These are phyloP conservation scores for Larimichthys crocea DNA, from an alignment of 2,113 vertebrate species.

Conservation along the genomic window DNA sequence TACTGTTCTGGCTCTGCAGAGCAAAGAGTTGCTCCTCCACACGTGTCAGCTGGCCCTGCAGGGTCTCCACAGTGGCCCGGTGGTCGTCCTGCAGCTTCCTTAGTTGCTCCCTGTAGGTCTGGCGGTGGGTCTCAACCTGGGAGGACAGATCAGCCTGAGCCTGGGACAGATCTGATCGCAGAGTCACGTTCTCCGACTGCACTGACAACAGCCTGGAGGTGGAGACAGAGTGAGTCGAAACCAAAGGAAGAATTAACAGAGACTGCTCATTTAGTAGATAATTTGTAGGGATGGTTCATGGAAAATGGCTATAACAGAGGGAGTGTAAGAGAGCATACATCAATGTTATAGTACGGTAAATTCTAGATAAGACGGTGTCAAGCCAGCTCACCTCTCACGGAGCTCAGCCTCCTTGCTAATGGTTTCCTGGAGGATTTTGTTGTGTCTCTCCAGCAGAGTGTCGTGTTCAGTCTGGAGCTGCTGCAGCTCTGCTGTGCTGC, in stretches of 20 bases:
- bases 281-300: neutral
- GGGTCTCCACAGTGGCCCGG: slow-evolving; percentile 91
- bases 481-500: slow-evolving; percentile 87
- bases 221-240: neutral
- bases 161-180: slow-evolving; percentile 91
- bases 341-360: neutral
- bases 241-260: neutral
- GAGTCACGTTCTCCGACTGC: slow-evolving; percentile 89
- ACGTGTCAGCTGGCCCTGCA: slow-evolving; percentile 91
- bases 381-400: slow-evolving; percentile 88
- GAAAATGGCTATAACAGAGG: neutral
- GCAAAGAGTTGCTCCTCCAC: slow-evolving; percentile 93
- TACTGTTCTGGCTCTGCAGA: slow-evolving; percentile 90
- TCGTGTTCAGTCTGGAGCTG: slow-evolving; percentile 92
- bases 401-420: slow-evolving; percentile 95
- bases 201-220: slow-evolving; percentile 87
- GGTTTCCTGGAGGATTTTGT: slow-evolving; percentile 95
- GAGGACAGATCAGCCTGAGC: slow-evolving; percentile 85
- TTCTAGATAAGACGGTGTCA: neutral
- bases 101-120: slow-evolving; percentile 91
- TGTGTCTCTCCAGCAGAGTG: slow-evolving; percentile 94
- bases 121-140: slow-evolving; percentile 88
- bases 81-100: slow-evolving; percentile 94
- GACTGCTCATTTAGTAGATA: neutral
- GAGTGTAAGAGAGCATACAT: neutral